Evolutionary conservation across 2,888 invertebrate species (phyloP), one percentile per base, ranked within the genome.

Genomic region (Yponomeuta cagnagella): DNA sequence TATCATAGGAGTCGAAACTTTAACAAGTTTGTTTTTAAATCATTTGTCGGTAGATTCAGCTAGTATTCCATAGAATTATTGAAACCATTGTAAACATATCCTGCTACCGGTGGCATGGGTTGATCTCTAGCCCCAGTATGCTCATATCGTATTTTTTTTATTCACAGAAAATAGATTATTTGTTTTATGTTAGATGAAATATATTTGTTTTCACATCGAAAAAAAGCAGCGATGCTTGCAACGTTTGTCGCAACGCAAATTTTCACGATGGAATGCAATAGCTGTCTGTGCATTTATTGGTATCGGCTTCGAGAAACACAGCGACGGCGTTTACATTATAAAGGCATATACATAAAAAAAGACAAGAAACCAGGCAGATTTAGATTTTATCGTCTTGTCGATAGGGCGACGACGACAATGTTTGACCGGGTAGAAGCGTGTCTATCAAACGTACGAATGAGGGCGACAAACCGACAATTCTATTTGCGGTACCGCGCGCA

Each of bases 401-500:
- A 15, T 58, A 58, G 52, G 52, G 52, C 52, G 52, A 58, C 12
- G 15, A 15, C 15, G 15, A 15, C 10, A 52, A 5, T 58, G 12
- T 15, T 12, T 15, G 52, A 12, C 15, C 52, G 52, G 12, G 12
- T 23, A 48, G 37, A 48, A 37, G 68, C 37, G 23, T 68, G 69
- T 72, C 73, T 72, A 72, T 71, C 71, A 72, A 70, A 71, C 70
- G 52, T 58, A 58, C 4, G 15, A 58, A 15, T 12, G 12, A 58
- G 15, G 71, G 74, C 74, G 73, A 72, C n/a, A 58, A n/a, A 37
- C 10, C 63, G 33, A 48, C 30, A 6, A 64, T 48, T 70, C 70
- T 72, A 72, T 72, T 71, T 71, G 70, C 70, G 72, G 70, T 73
- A 76, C 74, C 69, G 76, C 76, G 75, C 77, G 76, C 77, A 75